phyloP scores from a whole-genome alignment of 2,113 vertebrate genomes.

The Neolamprologus hecqui region DNA sequence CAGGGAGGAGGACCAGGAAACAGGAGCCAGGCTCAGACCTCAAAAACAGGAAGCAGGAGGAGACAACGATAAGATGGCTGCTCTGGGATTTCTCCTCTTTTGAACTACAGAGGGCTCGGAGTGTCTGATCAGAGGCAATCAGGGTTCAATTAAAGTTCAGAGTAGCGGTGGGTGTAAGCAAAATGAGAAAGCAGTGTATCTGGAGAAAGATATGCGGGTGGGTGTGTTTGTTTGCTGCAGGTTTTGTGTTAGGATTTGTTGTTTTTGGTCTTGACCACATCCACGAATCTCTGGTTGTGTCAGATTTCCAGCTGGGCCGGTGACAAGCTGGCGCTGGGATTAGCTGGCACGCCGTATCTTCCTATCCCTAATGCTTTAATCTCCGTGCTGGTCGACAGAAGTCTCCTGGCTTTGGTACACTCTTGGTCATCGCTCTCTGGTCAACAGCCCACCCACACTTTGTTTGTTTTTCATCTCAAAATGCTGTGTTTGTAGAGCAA shows the following conservation, averaged over 20 bases:
- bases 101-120: background rate
- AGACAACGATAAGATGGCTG: conserved; percentile 55
- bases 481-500: background rate
- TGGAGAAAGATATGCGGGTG: background rate
- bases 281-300: conserved; percentile 30
- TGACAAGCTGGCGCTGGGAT: conserved; percentile 64
- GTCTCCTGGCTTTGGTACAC: conserved; percentile 31
- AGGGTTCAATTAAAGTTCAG: background rate
- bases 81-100: conserved; percentile 9
- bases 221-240: background rate
- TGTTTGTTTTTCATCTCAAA: background rate
- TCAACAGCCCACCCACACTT: background rate
- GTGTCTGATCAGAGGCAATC: background rate
- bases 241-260: background rate
- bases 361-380: conserved; percentile 73
- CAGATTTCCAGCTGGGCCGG: conserved; percentile 46
- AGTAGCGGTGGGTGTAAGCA: background rate
- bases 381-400: conserved; percentile 36
- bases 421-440: conserved; percentile 1
- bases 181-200: background rate
- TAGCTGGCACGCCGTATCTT: conserved; percentile 65
- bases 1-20: conserved; percentile 66
- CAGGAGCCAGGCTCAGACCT: conserved; percentile 30
- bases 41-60: conserved; percentile 72
- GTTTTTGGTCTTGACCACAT: background rate